Base-by-base conservation (phyloP, 1,140 invertebrate genomes). In the Diuraphis noxia region DNA sequence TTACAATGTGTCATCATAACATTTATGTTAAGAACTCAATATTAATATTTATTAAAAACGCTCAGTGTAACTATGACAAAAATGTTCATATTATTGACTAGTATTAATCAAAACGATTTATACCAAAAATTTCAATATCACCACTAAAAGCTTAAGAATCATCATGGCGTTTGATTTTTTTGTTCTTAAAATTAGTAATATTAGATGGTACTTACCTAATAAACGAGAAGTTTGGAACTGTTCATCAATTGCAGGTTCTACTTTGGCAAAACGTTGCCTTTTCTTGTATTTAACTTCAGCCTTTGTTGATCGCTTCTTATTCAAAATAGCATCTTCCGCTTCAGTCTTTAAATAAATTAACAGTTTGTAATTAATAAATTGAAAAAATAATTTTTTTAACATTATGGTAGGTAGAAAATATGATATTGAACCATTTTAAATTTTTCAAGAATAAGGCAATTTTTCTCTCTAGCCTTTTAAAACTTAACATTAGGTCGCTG, bases 151-250 rank as follows among this genome's bases (percentile, higher is more conserved):
- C n/a, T 43, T 88, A 13, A 56, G 49, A 43, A 77, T 92, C 88
- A 92, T 92, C 90, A 82, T 81, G 17, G 81, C 40, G 85, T 36
- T 84, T 17, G 4, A 63, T 30, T 30, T 13, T n/a, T n/a, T 17
- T 63, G 5, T 63, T 63, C 30, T n/a, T n/a, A 4, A 13, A 17
- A 34, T 46, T 34, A 34, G 8, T 84, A 0, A 49, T n/a, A n/a
- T 36, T 40, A 93, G 3, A 81, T 87, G 93, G 2, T 43, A 84
- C 94, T 94, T 95, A 98, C 98, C 98, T 93, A 99, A 95, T 93
- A 99, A 95, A 94, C 98, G 96, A 93, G 98, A 98, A 93, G 98
- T 98, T 92, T 97, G 96, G 95, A 99, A 99, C 94, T 99, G 98
- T 94, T 99, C 99, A 94, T 99, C 98, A 77, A 99, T 93, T 92